A percentile compares a stretch with the other conserved stretches of the same genome.
phyloP scores from a whole-genome alignment of 2,797 vertebrate species.

The Lutra lutra region DNA sequence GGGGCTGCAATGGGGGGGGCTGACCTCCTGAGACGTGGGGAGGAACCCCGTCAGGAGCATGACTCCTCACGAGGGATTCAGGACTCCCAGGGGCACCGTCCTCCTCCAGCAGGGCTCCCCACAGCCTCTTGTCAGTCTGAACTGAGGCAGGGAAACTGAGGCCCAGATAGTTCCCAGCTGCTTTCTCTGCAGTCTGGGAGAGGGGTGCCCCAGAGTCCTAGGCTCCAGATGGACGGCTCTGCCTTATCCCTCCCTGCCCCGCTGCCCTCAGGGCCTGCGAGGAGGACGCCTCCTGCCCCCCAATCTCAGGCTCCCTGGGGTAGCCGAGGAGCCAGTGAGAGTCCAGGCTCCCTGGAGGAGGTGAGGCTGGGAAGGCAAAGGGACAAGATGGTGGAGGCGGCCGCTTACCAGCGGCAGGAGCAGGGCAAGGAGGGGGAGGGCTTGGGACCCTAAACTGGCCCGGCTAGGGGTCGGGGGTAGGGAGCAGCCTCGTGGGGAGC shows the following conservation, averaged over 20 bases:
- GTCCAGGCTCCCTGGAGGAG: background rate
- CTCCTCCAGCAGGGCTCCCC: background rate
- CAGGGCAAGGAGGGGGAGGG: background rate
- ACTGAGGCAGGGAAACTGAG: background rate
- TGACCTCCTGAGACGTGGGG: background rate
- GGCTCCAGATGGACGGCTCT: background rate
- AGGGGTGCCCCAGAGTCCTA: background rate
- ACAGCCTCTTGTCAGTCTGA: background rate
- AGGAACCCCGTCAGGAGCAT: accelerated
- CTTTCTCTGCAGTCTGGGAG: no score
- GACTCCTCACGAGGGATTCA: background rate
- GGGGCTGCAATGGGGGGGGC: background rate
- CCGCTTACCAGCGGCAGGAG: background rate
- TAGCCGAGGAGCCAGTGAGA: no score
- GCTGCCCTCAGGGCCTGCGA: no score
- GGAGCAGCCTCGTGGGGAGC: background rate
- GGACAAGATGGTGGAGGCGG: background rate
- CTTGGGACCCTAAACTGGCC: no score
- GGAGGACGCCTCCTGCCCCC: background rate
- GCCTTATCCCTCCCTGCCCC: no score
- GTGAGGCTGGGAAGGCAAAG: background rate
- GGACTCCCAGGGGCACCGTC: background rate
- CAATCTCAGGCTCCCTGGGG: background rate
- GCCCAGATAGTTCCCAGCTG: accelerated
- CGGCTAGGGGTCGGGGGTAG: background rate